Percentiles rank a stretch among this genome's conserved stretches.
phyloP scores from a whole-genome alignment of 2,113 vertebrate species.

The Tapirus terrestris region DNA sequence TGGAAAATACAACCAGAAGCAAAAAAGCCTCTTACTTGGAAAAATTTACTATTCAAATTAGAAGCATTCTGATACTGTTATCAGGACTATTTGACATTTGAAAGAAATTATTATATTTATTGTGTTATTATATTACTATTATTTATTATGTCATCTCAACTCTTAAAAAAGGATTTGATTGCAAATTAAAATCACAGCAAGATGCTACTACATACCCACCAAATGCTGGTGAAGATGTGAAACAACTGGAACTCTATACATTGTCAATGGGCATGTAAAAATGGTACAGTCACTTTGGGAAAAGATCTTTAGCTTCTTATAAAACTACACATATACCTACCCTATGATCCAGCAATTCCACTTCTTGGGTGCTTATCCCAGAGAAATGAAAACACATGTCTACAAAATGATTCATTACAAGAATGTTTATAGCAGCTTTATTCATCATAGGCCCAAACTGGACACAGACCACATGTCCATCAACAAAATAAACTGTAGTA shows the following conservation, averaged over 20 bases:
- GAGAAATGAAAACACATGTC: slow-evolving; percentile 31
- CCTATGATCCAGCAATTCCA: slow-evolving; percentile 15
- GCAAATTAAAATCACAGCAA: neutral
- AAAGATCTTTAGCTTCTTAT: neutral
- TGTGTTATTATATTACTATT: neutral
- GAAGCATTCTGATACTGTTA: neutral
- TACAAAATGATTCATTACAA: neutral
- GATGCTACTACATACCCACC: neutral
- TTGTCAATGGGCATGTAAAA: neutral
- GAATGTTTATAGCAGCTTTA: neutral
- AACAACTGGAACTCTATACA: neutral
- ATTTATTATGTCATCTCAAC: neutral
- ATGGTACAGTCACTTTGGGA: neutral
- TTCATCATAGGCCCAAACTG: neutral
- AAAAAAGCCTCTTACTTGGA: neutral
- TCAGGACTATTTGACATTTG: neutral
- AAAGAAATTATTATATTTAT: neutral
- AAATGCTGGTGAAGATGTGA: neutral
- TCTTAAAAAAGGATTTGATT: neutral
- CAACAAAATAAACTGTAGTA: neutral
- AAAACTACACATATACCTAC: neutral
- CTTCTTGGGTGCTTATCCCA: neutral
- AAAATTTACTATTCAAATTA: neutral
- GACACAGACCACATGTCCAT: neutral
- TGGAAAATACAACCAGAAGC: neutral